A percentile compares a stretch with the other conserved stretches of the same genome.
Evolutionary conservation across 2,113 vertebrate species (phyloP).

Genomic region (Patagioenas fasciata): DNA sequence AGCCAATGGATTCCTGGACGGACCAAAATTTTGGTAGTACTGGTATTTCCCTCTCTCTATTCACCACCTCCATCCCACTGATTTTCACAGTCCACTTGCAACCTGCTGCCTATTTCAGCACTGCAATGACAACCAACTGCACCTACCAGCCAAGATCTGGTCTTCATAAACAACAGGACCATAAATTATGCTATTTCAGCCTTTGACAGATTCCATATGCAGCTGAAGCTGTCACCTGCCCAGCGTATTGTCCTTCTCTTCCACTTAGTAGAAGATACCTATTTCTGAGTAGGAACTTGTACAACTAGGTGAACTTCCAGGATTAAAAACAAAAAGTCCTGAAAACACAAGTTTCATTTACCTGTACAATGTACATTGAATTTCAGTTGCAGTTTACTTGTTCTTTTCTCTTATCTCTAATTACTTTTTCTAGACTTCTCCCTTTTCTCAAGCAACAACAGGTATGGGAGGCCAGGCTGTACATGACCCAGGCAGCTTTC

Average conservation of each 20-base stretch:
- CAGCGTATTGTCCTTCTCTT: background rate
- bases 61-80: background rate
- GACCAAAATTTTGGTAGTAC: background rate
- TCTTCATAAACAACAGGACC: background rate
- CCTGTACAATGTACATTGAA: background rate
- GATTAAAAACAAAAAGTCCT: background rate
- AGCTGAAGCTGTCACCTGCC: background rate
- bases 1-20: background rate
- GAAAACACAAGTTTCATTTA: background rate
- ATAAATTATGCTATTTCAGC: background rate
- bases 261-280: background rate
- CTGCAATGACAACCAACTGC: background rate
- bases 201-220: background rate
- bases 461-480: accelerated
- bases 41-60: background rate
- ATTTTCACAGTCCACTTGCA: background rate
- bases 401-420: background rate
- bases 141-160: background rate
- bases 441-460: background rate
- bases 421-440: background rate
- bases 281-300: background rate
- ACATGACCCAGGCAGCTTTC: background rate
- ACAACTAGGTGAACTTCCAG: background rate
- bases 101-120: background rate
- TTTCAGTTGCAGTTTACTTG: background rate